phyloP scores from a whole-genome alignment of 2,797 vertebrate species.

The Cuculus canorus region DNA sequence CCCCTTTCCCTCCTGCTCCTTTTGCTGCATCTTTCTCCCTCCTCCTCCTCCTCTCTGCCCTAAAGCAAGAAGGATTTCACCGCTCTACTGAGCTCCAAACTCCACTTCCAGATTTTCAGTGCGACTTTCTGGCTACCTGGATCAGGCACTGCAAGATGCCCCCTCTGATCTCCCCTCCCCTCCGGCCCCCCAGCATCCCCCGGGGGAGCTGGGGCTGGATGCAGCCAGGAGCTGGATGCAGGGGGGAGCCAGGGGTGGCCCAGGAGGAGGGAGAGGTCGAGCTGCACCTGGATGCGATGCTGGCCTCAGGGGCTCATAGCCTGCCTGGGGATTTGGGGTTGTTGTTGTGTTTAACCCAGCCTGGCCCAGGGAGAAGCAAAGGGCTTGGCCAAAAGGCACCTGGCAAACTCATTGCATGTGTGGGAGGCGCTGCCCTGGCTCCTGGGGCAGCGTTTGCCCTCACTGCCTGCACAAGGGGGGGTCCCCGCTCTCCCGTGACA shows the following conservation, averaged over 20 bases:
- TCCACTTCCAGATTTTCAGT: constrained; percentile 68
- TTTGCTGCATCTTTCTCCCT: background rate
- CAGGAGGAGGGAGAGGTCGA: constrained; percentile 58
- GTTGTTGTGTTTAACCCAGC: constrained; percentile 43
- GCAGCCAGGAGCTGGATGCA: constrained; percentile 65
- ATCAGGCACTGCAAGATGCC: constrained; percentile 58
- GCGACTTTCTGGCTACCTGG: constrained; percentile 75
- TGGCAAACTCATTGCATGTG: background rate
- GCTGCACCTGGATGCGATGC: constrained; percentile 74
- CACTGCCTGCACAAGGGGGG: background rate
- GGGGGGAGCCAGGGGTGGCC: constrained; percentile 66
- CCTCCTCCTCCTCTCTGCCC: constrained; percentile 17
- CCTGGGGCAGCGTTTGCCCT: background rate
- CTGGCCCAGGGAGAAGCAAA: constrained; percentile 3
- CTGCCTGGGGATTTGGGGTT: background rate
- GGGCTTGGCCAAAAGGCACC: background rate
- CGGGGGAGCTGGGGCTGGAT: constrained; percentile 50
- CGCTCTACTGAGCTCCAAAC: constrained; percentile 16
- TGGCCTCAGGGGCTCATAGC: background rate
- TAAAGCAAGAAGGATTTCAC: background rate
- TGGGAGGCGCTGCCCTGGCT: background rate
- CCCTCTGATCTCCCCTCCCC: constrained; percentile 55
- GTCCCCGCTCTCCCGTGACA: background rate
- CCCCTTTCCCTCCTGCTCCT: background rate
- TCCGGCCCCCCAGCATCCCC: constrained; percentile 60